Conservation (phyloP, 2,888 invertebrate species). For the Alloplasta piceator region DNA sequence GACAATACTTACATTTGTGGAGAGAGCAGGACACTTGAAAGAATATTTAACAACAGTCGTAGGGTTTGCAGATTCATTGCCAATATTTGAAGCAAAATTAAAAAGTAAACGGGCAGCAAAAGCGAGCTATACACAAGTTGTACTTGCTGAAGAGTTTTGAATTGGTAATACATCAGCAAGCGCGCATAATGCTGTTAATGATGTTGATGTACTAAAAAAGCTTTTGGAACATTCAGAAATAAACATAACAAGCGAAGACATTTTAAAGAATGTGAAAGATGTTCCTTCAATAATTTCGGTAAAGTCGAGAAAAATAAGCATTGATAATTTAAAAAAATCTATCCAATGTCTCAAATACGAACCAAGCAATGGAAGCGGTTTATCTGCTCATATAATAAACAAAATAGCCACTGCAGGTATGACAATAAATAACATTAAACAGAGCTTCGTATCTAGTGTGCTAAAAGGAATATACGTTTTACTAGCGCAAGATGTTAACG, state of each 20-base stretch:
- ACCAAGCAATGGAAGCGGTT: conserved; percentile 10
- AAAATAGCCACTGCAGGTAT: conserved; percentile 49
- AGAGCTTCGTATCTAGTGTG: conserved; percentile 22
- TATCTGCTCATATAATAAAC: conserved; percentile 44
- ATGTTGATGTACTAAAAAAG: conserved; percentile 34
- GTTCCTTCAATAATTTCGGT: conserved; percentile 16
- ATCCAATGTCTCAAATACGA: conserved; percentile 18
- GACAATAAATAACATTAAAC: conserved; percentile 15
- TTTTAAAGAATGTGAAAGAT: conserved; percentile 22
- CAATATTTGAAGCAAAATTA: conserved; percentile 36
- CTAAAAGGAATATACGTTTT: conserved; percentile 32
- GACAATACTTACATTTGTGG: conserved; percentile 21
- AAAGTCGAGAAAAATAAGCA: conserved; percentile 17
- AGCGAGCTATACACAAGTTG: conserved; percentile 28
- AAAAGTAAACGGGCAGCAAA: conserved; percentile 32
- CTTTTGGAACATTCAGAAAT: conserved; percentile 35
- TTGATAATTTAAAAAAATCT: conserved; percentile 33
- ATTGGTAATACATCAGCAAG: conserved; percentile 6
- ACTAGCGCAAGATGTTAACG: conserved; percentile 32
- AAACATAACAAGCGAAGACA: conserved; percentile 26
- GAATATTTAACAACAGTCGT: conserved; percentile 15
- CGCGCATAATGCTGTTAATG: conserved; percentile 45
- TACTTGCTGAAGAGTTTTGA: conserved; percentile 39
- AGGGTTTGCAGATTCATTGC: conserved; percentile 46
- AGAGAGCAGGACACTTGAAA: conserved; percentile 3